Base-by-base conservation (phyloP, 1,140 invertebrate species). In the Drosophila nigromelanica region DNA sequence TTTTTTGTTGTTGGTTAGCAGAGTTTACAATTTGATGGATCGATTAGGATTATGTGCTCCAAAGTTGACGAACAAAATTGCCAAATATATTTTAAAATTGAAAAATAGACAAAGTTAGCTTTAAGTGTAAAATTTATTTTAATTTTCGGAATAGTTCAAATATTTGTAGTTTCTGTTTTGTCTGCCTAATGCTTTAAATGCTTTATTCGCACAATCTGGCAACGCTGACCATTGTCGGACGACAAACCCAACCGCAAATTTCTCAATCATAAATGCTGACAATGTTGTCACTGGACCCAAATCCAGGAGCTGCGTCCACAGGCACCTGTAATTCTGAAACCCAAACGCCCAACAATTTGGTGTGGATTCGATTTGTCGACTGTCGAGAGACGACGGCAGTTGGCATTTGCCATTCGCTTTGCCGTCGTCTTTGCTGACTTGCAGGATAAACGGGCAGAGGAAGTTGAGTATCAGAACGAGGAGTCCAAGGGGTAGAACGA, bases 211-310 rank as follows among this genome's bases (percentile, higher is more conserved):
- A n/a, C 15, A 45, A 45, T 24, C 15, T 66, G 61, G 48, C 70
- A 59, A 67, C 35, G 18, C 60, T 64, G 60, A 4, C 11, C 54
- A 14, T 30, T 21, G 35, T 39, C 1, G 27, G n/a, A 4, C 35
- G 4, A 35, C 21, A 35, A 59, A 69, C 30, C 40, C 21, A 52
- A 64, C 43, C 58, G 39, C 72, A 71, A 72, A 72, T 76, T 66
- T 64, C 69, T 71, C 68, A 71, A 71, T 71, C 68, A 71, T 71
- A 71, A 71, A 59, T 70, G 68, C 60, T 58, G 60, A 64, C 68
- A 64, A 42, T 56, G 43, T 71, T 71, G 68, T 64, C 51, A 50
- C 35, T 24, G 37, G 37, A 58, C 14, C 15, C 42, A 43, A 15
- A 27, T 5, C 27, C 27, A 27, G n/a, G 33, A 43, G 14, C n/a